phyloP scores from a whole-genome alignment of 2,888 invertebrate genomes.

The Capitulum mitella region DNA sequence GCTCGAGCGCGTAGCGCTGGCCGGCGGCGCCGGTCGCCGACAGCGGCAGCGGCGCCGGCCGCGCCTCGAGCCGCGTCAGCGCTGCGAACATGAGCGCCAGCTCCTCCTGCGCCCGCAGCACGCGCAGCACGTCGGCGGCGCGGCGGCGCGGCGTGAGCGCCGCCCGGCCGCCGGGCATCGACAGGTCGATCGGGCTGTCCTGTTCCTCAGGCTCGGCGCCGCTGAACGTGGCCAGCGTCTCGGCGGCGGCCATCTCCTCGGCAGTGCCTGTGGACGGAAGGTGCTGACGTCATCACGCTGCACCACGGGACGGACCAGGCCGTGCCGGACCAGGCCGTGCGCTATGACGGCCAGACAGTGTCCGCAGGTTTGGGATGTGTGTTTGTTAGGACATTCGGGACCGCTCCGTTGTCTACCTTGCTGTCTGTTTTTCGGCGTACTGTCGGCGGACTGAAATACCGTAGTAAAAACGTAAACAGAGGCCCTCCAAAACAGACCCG shows the following conservation, averaged over 20 bases:
- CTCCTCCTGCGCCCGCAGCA: background rate
- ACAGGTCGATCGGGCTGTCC: constrained; percentile 12
- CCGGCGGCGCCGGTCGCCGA: background rate
- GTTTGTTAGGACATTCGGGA: too few species aligned
- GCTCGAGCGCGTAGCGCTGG: background rate
- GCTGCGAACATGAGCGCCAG: background rate
- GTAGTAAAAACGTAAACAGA: too few species aligned
- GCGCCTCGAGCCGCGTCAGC: background rate
- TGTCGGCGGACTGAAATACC: too few species aligned
- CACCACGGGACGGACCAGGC: too few species aligned
- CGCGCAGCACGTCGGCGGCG: background rate
- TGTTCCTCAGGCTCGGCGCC: background rate
- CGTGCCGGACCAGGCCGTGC: too few species aligned
- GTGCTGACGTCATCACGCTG: background rate
- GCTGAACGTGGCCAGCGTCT: background rate
- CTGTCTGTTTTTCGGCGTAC: too few species aligned
- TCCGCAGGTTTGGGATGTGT: too few species aligned
- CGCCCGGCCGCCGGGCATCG: background rate
- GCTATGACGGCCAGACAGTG: background rate
- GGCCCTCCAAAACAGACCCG: too few species aligned
- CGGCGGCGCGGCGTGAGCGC: background rate
- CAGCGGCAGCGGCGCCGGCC: background rate
- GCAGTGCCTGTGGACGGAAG: background rate
- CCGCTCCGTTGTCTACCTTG: too few species aligned
- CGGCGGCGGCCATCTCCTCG: background rate